Conservation (phyloP, 2,113 vertebrate species). For the Psephotus haematonotus region DNA sequence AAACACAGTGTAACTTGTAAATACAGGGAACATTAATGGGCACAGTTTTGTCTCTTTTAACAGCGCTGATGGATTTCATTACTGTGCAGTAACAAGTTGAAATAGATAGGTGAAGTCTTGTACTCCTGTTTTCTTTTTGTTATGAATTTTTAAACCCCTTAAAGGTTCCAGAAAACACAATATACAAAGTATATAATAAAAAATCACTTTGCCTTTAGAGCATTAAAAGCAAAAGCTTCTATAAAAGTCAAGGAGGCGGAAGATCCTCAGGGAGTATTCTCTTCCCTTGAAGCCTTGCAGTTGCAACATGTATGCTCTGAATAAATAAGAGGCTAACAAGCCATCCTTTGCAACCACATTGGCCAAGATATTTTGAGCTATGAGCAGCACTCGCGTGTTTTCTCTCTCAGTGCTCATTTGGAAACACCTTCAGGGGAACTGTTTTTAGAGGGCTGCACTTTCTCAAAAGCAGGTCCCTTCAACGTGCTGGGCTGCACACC, state of each 20-base stretch:
- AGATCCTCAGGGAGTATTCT: not conserved
- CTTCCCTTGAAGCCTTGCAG: not conserved
- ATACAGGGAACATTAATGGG: constrained; percentile 35
- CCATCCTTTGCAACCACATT: not conserved
- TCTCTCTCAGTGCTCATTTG: not conserved
- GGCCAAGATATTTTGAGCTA: not conserved
- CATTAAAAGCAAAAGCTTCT: not conserved
- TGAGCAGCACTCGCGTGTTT: not conserved
- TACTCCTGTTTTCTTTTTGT: not conserved
- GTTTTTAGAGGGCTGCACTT: not conserved
- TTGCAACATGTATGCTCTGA: not conserved
- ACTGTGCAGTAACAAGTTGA: not conserved
- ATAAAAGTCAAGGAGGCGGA: not conserved
- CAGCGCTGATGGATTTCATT: not conserved
- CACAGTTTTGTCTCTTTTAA: constrained; percentile 46
- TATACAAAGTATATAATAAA: not conserved
- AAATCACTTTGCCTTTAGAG: not conserved
- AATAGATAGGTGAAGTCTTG: not conserved
- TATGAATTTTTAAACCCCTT: constrained; percentile 10
- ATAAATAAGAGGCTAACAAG: not conserved
- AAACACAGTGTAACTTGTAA: constrained; percentile 35
- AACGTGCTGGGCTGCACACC: accelerated
- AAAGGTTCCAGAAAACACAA: not conserved
- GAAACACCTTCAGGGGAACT: not conserved
- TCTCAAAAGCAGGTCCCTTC: not conserved